These are phyloP conservation scores for Pseudolaguvia tuberculata DNA, from an alignment of 2,113 vertebrate species.

Conservation along the genomic window DNA sequence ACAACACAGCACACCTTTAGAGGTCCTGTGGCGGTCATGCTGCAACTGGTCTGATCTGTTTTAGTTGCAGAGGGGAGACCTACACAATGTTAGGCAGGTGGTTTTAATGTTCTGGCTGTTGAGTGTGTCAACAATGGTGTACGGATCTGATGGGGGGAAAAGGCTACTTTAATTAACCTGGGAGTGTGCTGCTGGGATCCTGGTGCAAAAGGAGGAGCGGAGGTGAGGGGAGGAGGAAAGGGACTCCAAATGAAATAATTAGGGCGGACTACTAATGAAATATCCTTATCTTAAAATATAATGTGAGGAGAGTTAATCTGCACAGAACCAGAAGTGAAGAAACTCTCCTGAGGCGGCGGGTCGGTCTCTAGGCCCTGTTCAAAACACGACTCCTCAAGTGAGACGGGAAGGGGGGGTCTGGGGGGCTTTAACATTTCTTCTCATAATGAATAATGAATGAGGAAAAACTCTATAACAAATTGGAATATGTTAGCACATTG, in stretches of 20 bases:
- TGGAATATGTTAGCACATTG: neutral
- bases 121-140: neutral
- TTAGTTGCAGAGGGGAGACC: too few species aligned
- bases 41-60: too few species aligned
- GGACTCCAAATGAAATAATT: neutral
- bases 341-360: neutral
- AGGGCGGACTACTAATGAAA: neutral
- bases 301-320: neutral
- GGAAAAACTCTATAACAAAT: neutral
- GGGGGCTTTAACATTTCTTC: too few species aligned
- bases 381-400: neutral
- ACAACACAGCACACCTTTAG: too few species aligned
- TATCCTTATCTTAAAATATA: constrained; percentile 5
- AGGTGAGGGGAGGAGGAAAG: neutral
- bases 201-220: neutral
- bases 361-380: neutral
- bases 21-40: too few species aligned
- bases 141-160: neutral
- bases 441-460: too few species aligned
- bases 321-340: neutral
- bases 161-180: constrained; percentile 4
- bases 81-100: too few species aligned
- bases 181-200: neutral
- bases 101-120: neutral
- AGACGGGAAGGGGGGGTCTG: too few species aligned